Base-by-base conservation (phyloP, 2,888 invertebrate species). In the Nemapogon koenigi region DNA sequence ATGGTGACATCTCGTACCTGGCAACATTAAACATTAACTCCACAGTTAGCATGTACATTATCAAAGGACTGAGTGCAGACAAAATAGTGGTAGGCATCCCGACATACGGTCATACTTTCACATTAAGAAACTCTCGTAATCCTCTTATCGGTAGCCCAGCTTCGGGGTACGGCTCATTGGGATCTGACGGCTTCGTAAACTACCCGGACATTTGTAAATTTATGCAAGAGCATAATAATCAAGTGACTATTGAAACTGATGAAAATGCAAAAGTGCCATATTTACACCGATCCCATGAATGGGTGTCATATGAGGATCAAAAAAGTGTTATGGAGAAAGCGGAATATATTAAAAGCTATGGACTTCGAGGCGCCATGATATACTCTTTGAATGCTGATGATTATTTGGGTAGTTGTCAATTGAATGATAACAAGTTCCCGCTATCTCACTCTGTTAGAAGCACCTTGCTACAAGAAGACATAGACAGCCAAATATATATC, bases 61-160 rank as follows among this genome's bases (percentile, higher is more conserved):
- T 67, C 1, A 84, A 86, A 49, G 94, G 95, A 7, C 83, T 96
- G 66, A 87, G 89, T 13, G 79, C 78, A 25, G 79, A 83, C 28
- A 94, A 94, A 63, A 84, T 95, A 13, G 83, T 93, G 7, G 79
- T 95, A 1, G 95, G 95, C 0, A 80, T 95, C 50, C 94, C 96
- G 3, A 90, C 91, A 1, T 96, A 93, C 58, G 94, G 92, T 0
- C 92, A 93, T 56, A 84, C 88, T 3, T 93, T 85, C 53, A 83
- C 75, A 27, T 69, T 94, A 32, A 76, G 87, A 0, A 91, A 90
- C 66, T 56, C 80, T 0, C 57, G 79, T 8, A 90, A 90, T 58
- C 81, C 84, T 40, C 82, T 75, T 3, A 68, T 91, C 3, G 83
- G 84, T 35, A 87, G 90, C 10, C 91, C 93, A 0, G 85, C 89